phyloP scores from a whole-genome alignment of 2,888 invertebrate species.

The Leistus spinibarbis region DNA sequence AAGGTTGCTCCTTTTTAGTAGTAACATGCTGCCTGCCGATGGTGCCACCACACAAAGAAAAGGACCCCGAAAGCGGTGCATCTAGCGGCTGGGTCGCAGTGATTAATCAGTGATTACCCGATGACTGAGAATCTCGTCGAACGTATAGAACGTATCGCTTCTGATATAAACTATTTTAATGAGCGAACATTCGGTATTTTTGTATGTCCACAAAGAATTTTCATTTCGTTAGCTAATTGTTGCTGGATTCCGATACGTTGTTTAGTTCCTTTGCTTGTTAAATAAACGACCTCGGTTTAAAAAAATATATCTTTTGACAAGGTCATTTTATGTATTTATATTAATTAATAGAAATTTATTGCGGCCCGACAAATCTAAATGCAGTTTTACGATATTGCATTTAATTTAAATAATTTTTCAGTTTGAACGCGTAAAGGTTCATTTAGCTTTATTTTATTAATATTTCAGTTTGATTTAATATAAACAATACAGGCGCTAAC shows the following conservation, averaged over 20 bases:
- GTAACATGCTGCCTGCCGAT: neutral
- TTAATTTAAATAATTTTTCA: no score
- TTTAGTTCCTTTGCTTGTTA: neutral
- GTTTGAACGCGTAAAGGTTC: no score
- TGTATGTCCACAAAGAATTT: slow-evolving; percentile 15
- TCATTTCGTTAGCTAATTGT: slow-evolving; percentile 32
- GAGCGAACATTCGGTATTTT: slow-evolving; percentile 23
- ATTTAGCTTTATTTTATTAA: no score
- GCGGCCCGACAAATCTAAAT: neutral
- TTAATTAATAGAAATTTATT: neutral
- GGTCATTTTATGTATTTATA: neutral
- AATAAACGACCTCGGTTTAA: slow-evolving; percentile 16
- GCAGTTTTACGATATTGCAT: neutral
- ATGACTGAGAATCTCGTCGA: slow-evolving; percentile 24
- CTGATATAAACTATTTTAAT: slow-evolving; percentile 38
- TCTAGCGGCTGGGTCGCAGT: slow-evolving; percentile 9
- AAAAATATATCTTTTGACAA: neutral
- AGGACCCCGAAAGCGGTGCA: neutral
- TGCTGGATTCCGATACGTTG: slow-evolving; percentile 24
- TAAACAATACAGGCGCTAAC: no score
- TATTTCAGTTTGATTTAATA: no score
- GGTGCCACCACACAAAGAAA: neutral
- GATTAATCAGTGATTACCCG: slow-evolving; percentile 34
- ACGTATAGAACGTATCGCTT: slow-evolving; percentile 8
- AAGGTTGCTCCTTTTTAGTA: slow-evolving; percentile 1